These are phyloP conservation scores for Phylloscopus trochiloides DNA, from an alignment of 2,113 vertebrate species.

Conservation along the genomic window DNA sequence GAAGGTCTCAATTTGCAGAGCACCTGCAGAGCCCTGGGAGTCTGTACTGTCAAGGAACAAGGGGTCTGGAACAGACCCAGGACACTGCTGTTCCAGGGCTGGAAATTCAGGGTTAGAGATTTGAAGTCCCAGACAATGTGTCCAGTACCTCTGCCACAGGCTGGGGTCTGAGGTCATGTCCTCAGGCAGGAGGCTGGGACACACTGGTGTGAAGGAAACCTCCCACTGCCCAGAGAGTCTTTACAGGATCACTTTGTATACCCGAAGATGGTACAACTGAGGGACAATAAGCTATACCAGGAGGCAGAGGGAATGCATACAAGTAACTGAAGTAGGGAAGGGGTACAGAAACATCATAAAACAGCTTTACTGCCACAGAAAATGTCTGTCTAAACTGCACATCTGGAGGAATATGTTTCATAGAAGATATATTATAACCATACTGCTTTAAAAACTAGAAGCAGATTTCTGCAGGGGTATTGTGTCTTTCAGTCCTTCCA, in stretches of 20 bases:
- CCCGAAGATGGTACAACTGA: background rate
- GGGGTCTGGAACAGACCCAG: background rate
- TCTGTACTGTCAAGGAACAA: background rate
- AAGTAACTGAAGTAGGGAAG: background rate
- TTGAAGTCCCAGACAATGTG: background rate
- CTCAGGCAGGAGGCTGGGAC: background rate
- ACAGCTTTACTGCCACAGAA: background rate
- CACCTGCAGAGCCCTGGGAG: background rate
- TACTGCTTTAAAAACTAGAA: background rate
- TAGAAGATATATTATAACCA: background rate
- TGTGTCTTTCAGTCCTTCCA: background rate
- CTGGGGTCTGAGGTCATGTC: background rate
- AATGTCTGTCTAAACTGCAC: background rate
- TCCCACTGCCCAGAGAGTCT: background rate
- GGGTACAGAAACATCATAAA: background rate
- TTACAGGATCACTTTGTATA: background rate
- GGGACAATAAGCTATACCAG: background rate
- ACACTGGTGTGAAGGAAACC: background rate
- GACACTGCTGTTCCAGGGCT: background rate
- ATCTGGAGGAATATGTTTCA: background rate
- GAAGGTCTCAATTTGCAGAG: background rate
- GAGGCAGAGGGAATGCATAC: background rate
- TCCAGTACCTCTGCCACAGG: rapidly evolving
- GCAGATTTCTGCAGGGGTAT: background rate
- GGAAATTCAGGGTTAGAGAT: background rate